Conservation (phyloP, 2,888 invertebrate genomes). For the Autographa gamma region DNA sequence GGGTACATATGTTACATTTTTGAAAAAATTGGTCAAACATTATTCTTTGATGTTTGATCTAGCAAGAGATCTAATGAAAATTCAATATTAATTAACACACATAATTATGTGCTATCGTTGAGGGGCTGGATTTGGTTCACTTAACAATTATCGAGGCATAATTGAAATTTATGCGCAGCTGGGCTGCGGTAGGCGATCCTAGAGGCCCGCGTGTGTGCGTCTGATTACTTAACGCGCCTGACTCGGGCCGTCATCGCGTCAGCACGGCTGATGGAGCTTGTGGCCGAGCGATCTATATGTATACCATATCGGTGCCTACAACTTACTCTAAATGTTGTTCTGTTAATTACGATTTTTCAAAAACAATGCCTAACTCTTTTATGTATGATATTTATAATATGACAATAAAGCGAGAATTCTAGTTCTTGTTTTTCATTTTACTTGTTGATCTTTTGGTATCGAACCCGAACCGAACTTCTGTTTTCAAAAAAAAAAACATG, state of each 20-base stretch:
- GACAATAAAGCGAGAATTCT: too few relatives aligned
- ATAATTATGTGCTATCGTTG: conserved; percentile 39
- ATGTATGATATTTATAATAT: too few relatives aligned
- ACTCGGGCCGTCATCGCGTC: conserved; percentile 23
- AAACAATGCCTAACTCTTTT: too few relatives aligned
- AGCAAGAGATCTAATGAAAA: conserved; percentile 35
- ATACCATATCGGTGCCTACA: conserved; percentile 5
- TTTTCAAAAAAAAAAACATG: too few relatives aligned
- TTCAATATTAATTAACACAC: conserved; percentile 41
- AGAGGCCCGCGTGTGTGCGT: conserved; percentile 34
- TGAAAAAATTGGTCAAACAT: conserved; percentile 38
- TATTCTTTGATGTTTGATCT: conserved; percentile 21
- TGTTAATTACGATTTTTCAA: too few relatives aligned
- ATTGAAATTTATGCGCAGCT: conserved; percentile 52
- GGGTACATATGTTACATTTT: conserved; percentile 34
- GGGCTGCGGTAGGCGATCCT: conserved; percentile 43
- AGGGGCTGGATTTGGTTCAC: conserved; percentile 35
- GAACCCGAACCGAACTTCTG: too few relatives aligned
- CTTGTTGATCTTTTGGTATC: too few relatives aligned
- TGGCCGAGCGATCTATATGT: conserved; percentile 16
- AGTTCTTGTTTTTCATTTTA: too few relatives aligned
- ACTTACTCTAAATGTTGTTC: too few relatives aligned
- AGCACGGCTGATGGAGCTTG: conserved; percentile 35
- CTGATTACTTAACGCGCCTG: conserved; percentile 36
- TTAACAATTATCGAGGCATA: conserved; percentile 50